Evolutionary conservation across 2,113 vertebrate genomes (phyloP), one percentile per base, ranked within the genome.

Genomic region (Esox niger): DNA sequence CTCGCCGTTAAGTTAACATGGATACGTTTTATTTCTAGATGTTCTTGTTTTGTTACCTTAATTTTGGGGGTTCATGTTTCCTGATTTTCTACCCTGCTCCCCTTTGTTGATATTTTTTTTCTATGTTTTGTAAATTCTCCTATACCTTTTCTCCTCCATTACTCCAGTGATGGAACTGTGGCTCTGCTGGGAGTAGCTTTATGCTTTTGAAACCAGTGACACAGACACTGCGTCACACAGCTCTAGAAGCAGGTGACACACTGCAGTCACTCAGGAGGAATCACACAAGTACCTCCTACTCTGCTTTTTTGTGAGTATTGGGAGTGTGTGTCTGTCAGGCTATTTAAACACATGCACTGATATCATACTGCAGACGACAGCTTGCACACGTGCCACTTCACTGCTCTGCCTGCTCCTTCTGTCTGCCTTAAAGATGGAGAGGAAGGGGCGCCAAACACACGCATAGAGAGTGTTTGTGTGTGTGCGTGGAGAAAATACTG

Each of bases 131-230:
- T n/a, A n/a, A n/a, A n/a, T n/a, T n/a, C n/a, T n/a, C n/a, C n/a
- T n/a, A n/a, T n/a, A n/a, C n/a, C n/a, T n/a, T n/a, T n/a, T n/a
- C n/a, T n/a, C n/a, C n/a, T n/a, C n/a, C n/a, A n/a, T n/a, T n/a
- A n/a, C n/a, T n/a, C n/a, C n/a, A n/a, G n/a, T n/a, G n/a, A n/a
- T n/a, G n/a, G n/a, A n/a, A 35, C 33, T 33, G 32, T 4, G 2
- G 32, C 1, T 33, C 5, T 33, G 32, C 0, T 33, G 8, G 1
- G 9, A 35, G 33, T 7, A 35, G 35, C 35, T 89, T 88, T 86
- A 85, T 85, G 83, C 81, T 83, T 82, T 74, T 86, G 83, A 88
- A 87, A 86, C 79, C 82, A 59, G 11, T 87, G 84, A 88, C 88
- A 82, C 80, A 60, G 57, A 57, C 5, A 4, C 79, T 43, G 64